These are phyloP conservation scores for Apantesis nais DNA, from an alignment of 2,888 invertebrate species.

Conservation along the genomic window DNA sequence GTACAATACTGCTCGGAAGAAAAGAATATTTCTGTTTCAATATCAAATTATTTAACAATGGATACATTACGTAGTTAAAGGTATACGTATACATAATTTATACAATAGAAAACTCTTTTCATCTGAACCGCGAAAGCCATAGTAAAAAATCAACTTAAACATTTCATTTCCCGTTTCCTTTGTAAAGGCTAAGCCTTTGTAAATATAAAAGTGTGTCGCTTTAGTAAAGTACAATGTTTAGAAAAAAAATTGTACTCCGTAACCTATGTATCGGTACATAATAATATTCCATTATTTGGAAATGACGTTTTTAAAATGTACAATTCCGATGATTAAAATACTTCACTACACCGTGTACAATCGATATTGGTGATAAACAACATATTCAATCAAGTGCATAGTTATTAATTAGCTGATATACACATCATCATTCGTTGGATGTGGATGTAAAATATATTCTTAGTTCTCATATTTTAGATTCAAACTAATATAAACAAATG, in stretches of 20 bases:
- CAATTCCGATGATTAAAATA: neutral
- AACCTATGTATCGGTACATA: too few relatives aligned
- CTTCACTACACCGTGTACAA: neutral
- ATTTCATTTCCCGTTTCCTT: slow-evolving; percentile 33
- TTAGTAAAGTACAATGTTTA: slow-evolving; percentile 28
- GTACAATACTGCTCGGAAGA: neutral
- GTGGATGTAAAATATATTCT: too few relatives aligned
- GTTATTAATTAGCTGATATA: too few relatives aligned
- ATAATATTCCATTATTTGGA: slow-evolving; percentile 12
- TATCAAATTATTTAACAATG: neutral
- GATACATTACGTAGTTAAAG: neutral
- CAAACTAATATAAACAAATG: too few relatives aligned
- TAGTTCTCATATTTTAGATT: too few relatives aligned
- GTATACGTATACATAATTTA: neutral
- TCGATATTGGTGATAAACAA: neutral
- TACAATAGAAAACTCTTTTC: slow-evolving; percentile 1
- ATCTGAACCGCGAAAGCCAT: slow-evolving; percentile 1
- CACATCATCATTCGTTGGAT: too few relatives aligned
- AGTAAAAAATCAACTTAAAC: slow-evolving; percentile 8
- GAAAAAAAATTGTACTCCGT: slow-evolving; percentile 24
- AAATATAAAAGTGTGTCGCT: slow-evolving; percentile 27
- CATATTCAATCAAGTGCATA: neutral
- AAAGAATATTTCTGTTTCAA: neutral
- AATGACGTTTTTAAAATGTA: neutral
- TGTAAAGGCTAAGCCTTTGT: slow-evolving; percentile 14